phyloP scores from a whole-genome alignment of 2,113 vertebrate species.

The Burhinus bistriatus region DNA sequence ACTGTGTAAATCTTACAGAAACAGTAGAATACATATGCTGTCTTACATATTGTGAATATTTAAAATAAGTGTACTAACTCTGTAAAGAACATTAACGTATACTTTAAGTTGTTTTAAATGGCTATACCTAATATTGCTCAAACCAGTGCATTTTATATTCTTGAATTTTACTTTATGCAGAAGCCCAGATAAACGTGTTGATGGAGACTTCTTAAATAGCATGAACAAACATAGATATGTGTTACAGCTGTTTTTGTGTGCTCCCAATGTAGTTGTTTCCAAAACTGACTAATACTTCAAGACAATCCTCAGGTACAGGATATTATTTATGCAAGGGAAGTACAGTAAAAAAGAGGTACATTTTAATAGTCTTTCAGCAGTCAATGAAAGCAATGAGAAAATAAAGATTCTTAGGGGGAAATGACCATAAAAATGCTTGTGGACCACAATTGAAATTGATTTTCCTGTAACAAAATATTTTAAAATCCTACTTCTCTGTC shows the following conservation, averaged over 20 bases:
- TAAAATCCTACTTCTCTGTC: background rate
- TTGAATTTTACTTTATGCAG: background rate
- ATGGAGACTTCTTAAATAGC: background rate
- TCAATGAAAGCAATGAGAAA: background rate
- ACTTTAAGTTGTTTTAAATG: background rate
- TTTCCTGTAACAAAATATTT: background rate
- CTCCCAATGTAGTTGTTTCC: background rate
- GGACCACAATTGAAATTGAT: background rate
- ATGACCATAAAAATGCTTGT: background rate
- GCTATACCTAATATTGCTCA: background rate
- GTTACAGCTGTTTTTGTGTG: background rate
- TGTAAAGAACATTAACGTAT: background rate
- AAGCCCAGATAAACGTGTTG: background rate
- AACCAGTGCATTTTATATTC: background rate
- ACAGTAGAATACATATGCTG: background rate
- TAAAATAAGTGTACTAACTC: background rate
- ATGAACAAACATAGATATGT: background rate
- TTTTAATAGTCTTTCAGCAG: background rate
- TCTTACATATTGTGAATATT: background rate
- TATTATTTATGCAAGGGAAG: background rate
- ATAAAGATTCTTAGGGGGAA: background rate
- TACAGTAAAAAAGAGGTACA: background rate
- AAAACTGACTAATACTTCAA: background rate
- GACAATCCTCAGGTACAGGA: background rate
- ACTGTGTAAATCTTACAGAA: background rate